Base-by-base conservation (phyloP, 1,140 invertebrate species). In the Dendrolimus kikuchii region DNA sequence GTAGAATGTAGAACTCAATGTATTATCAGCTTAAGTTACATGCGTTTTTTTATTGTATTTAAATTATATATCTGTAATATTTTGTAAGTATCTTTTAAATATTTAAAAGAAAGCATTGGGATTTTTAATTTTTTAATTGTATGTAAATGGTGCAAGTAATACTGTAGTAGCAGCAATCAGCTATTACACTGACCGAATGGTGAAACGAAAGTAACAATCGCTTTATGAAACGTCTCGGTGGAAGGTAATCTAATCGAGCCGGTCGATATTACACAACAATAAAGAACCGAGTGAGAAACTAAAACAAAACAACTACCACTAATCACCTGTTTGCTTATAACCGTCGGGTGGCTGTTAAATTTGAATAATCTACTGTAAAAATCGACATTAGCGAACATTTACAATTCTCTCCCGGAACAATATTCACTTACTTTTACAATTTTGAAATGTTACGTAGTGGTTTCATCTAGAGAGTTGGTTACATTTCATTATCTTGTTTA, bases 121-220 rank as follows among this genome's bases (percentile, higher is more conserved):
- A 23, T 23, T 23, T 45, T 45, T 10, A 38, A 7, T 10, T 49
- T 49, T 38, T 51, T 44, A 38, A 51, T 51, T 51, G 7, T 38
- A 45, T 44, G 38, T 44, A 45, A 51, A 51, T 51, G 44, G 45
- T 41, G 50, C 44, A 51, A 51, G 42, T 38, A 44, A 51, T 51
- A 44, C 50, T 38, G 51, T 62, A 47, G 60, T 62, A 57, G 60
- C 59, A 50, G 65, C 59, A 60, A 58, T 74, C 69, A 66, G 46
- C 39, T 53, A 61, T 64, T 71, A 66, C 66, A 68, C 52, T 55
- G 57, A 44, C 58, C 59, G 38, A 41, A 55, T 49, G 62, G 68
- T 69, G 71, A 77, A 81, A 82, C 72, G 81, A 85, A 85, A 82
- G 79, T 78, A 82, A 75, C 76, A 79, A 78, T 74, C 71, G 70